These are phyloP conservation scores for Macroglossus sobrinus DNA, from an alignment of 2,113 vertebrate species.

Conservation along the genomic window DNA sequence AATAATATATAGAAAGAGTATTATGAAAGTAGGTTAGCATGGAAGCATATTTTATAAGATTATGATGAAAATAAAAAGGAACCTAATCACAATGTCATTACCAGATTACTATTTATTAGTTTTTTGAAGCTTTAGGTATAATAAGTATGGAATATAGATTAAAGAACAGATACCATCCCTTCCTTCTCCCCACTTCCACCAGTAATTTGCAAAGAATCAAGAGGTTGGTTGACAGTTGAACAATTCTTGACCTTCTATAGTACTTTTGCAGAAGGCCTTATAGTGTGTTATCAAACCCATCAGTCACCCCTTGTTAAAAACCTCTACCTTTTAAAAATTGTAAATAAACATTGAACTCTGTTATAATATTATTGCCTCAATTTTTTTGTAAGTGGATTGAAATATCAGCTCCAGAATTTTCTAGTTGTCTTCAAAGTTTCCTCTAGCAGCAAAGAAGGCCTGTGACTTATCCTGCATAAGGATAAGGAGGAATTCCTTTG, in stretches of 20 bases:
- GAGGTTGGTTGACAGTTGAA: background rate
- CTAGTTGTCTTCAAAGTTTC: background rate
- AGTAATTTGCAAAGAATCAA: constrained; percentile 26
- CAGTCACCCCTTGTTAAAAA: background rate
- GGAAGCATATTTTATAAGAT: constrained; percentile 15
- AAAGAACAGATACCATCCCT: background rate
- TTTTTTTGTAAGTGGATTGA: constrained; percentile 25
- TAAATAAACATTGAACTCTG: constrained; percentile 22
- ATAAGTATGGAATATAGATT: background rate
- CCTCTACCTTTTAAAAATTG: background rate
- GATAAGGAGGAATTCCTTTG: constrained; percentile 86
- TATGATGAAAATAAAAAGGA: constrained; percentile 43
- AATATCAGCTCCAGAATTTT: constrained; percentile 38
- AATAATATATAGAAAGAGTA: constrained; percentile 4
- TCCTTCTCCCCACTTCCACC: background rate
- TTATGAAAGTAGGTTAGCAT: background rate
- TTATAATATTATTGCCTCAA: background rate
- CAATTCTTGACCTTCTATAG: background rate
- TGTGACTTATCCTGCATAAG: constrained; percentile 83
- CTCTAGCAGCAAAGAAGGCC: background rate
- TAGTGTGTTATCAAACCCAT: background rate
- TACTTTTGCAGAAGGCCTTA: background rate
- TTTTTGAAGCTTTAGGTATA: constrained; percentile 2
- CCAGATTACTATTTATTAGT: background rate
- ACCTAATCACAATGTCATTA: background rate